A percentile compares a stretch with the other conserved stretches of the same genome.
Evolutionary conservation across 2,113 vertebrate genomes (phyloP).

Genomic region (Odocoileus hemionus): DNA sequence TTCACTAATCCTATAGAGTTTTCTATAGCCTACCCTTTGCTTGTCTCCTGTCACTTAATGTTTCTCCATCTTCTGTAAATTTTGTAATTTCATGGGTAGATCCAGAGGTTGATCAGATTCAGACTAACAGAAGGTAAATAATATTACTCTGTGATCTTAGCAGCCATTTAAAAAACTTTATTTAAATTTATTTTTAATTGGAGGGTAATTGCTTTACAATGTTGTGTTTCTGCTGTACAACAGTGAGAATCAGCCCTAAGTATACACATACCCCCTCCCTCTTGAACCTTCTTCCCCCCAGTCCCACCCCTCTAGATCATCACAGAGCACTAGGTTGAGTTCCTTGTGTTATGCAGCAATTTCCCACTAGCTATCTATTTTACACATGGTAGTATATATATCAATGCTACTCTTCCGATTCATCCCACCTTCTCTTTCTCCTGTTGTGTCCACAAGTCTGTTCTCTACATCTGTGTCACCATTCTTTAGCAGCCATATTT

Average conservation of each 20-base stretch:
- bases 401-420: not conserved
- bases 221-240: not conserved
- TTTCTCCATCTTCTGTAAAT: not conserved
- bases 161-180: not conserved
- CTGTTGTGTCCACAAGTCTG: not conserved
- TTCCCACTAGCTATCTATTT: not conserved
- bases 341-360: not conserved
- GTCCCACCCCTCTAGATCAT: not conserved
- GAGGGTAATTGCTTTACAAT: not conserved
- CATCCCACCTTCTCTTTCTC: not conserved
- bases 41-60: not conserved
- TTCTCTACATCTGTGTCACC: not conserved
- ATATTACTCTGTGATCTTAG: not conserved
- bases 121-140: not conserved
- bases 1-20: not conserved
- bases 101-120: not conserved
- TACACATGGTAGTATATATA: not conserved
- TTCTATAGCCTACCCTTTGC: not conserved
- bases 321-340: not conserved
- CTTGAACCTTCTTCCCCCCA: not conserved
- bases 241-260: not conserved
- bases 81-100: not conserved
- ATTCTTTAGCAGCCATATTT: not conserved
- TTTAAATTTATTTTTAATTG: not conserved
- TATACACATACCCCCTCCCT: not conserved